Base-by-base conservation (phyloP, 1,140 invertebrate species). In the Scaptomyza hsui region DNA sequence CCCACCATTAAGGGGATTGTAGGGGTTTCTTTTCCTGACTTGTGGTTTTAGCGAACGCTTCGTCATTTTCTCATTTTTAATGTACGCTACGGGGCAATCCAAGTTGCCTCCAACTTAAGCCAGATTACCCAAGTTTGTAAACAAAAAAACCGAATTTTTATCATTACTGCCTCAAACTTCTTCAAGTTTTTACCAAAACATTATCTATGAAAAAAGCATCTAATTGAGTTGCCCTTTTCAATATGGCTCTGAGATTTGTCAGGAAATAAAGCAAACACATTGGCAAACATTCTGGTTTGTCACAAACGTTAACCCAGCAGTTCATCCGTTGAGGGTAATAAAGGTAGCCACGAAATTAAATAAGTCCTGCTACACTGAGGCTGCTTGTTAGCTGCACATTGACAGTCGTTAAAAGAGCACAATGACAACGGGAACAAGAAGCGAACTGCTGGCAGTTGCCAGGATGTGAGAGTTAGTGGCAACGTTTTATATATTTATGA, bases 401-500 rank as follows among this genome's bases (percentile, higher is more conserved):
- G 62, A 52, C 47, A 59, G 61, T 72, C 53, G 53, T 72, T 67
- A 72, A 65, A 65, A 24, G 37, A 56, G 47, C 19, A 65, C 61
- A 71, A 65, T 51, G 37, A 32, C 47, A 55, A 56, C 16, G 5
- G 6, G 47, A 13, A 24, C 24, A 44, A 7, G 24, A 35, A 21
- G 9, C 21, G 15, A 39, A n/a, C 18, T 26, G 47, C 18, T 26
- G 47, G 24, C 35, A 24, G 48, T 45, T 37, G 53, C 21, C 56
- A 49, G 47, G 51, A 63, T 42, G 49, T 10, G 39, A 65, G 39
- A 64, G 53, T 65, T 53, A 65, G 21, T 56, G 26, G 13, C 29
- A 65, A 51, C 32, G 19, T 37, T 65, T 59, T 72, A 71, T 72
- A 67, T 72, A 72, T 71, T 71, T 71, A 71, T 71, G 29, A 64